phyloP scores from a whole-genome alignment of 1,140 invertebrate genomes.

The Drosophila bifasciata region DNA sequence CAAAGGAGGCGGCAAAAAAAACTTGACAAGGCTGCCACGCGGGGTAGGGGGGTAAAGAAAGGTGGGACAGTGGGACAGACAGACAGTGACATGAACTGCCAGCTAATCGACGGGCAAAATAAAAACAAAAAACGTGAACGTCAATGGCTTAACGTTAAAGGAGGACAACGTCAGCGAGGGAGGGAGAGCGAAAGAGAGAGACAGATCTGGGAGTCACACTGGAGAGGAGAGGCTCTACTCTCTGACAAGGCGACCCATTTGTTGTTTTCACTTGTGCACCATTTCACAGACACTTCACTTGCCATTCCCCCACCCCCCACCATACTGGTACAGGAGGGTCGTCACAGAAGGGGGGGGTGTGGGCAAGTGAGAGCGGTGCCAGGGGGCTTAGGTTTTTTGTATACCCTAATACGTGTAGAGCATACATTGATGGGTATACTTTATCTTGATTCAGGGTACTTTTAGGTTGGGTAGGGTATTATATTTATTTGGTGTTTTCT shows the following conservation, averaged over 20 bases:
- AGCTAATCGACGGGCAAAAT: slow-evolving; percentile 70
- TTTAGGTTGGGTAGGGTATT: too few relatives aligned
- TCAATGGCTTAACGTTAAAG: slow-evolving; percentile 1
- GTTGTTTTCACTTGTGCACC: slow-evolving; percentile 80
- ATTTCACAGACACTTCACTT: slow-evolving; percentile 73
- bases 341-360: slow-evolving; percentile 1
- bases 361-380: neutral
- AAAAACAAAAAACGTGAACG: slow-evolving; percentile 51
- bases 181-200: neutral
- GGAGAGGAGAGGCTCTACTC: too few relatives aligned
- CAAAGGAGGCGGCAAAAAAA: slow-evolving; percentile 18
- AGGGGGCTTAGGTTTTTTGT: slow-evolving; percentile 1
- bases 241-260: slow-evolving; percentile 76
- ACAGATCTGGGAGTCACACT: slow-evolving; percentile 27
- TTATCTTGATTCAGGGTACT: too few relatives aligned
- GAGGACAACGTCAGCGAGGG: neutral
- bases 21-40: slow-evolving; percentile 37
- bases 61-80: slow-evolving; percentile 48
- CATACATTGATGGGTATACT: too few relatives aligned
- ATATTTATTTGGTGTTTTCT: neutral
- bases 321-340: neutral
- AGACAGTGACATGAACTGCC: slow-evolving; percentile 73
- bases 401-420: slow-evolving; percentile 5
- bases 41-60: slow-evolving; percentile 2
- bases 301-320: slow-evolving; percentile 18